Evolutionary conservation across 2,888 invertebrate genomes (phyloP), one percentile per base, ranked within the genome.

Genomic region (Tillus elongatus): DNA sequence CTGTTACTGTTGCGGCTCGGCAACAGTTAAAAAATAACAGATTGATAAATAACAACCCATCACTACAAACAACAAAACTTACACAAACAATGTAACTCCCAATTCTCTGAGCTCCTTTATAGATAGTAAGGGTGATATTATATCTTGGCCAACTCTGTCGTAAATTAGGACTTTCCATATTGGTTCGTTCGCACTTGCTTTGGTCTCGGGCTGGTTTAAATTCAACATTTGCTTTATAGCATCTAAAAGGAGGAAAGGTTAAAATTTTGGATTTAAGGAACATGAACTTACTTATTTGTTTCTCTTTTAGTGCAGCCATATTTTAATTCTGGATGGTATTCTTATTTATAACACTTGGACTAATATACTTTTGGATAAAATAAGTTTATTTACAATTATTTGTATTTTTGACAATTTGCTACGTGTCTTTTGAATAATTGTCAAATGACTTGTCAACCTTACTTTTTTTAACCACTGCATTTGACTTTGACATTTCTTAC

Each of bases 31-130:
- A n/a, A n/a, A n/a, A n/a, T n/a, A n/a, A n/a, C n/a, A n/a, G n/a
- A n/a, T n/a, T n/a, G n/a, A n/a, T n/a, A n/a, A n/a, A n/a, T n/a
- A n/a, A n/a, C n/a, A n/a, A n/a, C n/a, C n/a, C n/a, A n/a, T n/a
- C n/a, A n/a, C n/a, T n/a, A n/a, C n/a, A n/a, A n/a, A n/a, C n/a
- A n/a, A n/a, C n/a, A n/a, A n/a, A n/a, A n/a, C 81, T 76, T 74
- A 95, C 90, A 98, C 81, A 73, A 98, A 96, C 42, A 99, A 74
- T 24, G 98, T 99, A 28, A 99, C 92, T 44, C 98, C 97, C 56
- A 92, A 70, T 63, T 97, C 96, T 52, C 97, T 68, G 2, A 98
- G 72, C 58, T 98, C 96, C 64, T 93, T 93, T 11, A 98, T 84
- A 12, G 93, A 89, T 57, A 99, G 77, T 35, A 99, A 68, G 0